Conservation (phyloP, 2,797 vertebrate species). For the Staurois parvus region DNA sequence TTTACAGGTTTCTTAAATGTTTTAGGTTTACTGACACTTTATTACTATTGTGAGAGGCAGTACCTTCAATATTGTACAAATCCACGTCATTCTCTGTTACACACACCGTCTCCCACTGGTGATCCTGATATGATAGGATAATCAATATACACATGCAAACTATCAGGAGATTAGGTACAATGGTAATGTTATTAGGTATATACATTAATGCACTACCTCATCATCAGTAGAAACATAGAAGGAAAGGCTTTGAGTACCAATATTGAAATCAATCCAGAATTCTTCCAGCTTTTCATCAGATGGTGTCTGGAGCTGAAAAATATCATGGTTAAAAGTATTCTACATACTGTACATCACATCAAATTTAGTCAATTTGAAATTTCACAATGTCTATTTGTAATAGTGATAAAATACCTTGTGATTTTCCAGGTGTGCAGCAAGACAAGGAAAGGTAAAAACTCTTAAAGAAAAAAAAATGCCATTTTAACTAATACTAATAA, state of each 20-base stretch:
- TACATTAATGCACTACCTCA: constrained; percentile 47
- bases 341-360: background rate
- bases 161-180: no score
- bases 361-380: no score
- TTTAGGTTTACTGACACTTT: no score
- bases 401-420: constrained; percentile 79
- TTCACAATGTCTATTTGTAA: no score
- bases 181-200: no score
- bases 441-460: constrained; percentile 92
- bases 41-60: background rate
- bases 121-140: constrained; percentile 72
- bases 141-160: no score
- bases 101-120: constrained; percentile 90
- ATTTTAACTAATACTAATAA: background rate
- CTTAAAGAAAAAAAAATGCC: constrained; percentile 71
- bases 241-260: constrained; percentile 88
- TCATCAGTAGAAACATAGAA: constrained; percentile 88
- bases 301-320: constrained; percentile 87
- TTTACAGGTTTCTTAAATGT: no score
- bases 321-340: background rate
- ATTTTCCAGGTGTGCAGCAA: constrained; percentile 86
- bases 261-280: constrained; percentile 97
- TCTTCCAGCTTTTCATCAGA: constrained; percentile 92
- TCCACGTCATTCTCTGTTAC: constrained; percentile 86
- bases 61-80: constrained; percentile 88